Evolutionary conservation across 2,888 invertebrate species (phyloP).

Genomic region (Coelogynopora nodosa): DNA sequence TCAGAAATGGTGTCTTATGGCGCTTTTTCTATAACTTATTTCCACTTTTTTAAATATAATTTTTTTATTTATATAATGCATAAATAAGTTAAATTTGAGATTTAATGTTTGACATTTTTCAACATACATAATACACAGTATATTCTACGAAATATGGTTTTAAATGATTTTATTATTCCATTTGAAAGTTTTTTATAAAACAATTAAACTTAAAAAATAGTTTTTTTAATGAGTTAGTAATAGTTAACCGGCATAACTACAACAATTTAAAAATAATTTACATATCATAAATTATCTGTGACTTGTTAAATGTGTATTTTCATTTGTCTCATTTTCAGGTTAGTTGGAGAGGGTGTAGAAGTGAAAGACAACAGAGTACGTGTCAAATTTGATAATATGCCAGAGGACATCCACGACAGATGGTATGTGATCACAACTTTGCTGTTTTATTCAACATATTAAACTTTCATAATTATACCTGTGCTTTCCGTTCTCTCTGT

Average conservation of each 20-base stretch:
- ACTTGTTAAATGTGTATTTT: neutral
- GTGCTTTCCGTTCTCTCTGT: neutral
- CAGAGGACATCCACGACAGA: conserved; percentile 18
- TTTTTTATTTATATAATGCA: too few relatives aligned
- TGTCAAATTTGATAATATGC: conserved; percentile 38
- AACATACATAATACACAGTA: too few relatives aligned
- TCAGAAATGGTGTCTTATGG: too few relatives aligned
- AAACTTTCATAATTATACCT: neutral
- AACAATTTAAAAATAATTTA: too few relatives aligned
- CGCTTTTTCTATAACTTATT: too few relatives aligned
- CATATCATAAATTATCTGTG: too few relatives aligned
- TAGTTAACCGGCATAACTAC: neutral
- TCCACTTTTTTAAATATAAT: too few relatives aligned
- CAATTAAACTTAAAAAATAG: neutral
- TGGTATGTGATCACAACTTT: conserved; percentile 1
- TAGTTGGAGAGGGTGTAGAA: neutral
- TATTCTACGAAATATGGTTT: too few relatives aligned
- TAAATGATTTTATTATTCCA: neutral
- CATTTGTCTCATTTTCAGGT: neutral
- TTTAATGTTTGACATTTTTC: too few relatives aligned
- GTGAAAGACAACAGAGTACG: neutral
- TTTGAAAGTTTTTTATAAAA: neutral
- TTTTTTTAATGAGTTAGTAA: neutral
- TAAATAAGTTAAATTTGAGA: too few relatives aligned
- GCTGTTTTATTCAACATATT: neutral